Percentiles rank a stretch among this genome's conserved stretches.
Conservation (phyloP, 2,113 vertebrate genomes). For the Procavia capensis region DNA sequence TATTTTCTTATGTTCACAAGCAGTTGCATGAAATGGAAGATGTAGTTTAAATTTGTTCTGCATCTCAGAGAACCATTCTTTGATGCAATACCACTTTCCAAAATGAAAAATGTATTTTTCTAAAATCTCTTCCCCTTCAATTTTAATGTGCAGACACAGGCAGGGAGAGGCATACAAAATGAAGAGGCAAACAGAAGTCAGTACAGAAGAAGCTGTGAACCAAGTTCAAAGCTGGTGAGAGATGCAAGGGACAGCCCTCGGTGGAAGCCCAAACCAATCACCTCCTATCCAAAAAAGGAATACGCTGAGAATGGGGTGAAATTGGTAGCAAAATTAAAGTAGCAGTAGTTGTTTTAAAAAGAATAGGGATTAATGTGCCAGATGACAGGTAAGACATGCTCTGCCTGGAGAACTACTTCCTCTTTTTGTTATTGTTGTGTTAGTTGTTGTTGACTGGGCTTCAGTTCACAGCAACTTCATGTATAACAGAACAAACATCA, state of each 20-base stretch:
- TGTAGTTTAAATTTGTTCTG: slow-evolving; percentile 74
- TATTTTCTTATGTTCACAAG: slow-evolving; percentile 74
- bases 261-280: slow-evolving; percentile 15
- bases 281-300: slow-evolving; percentile 25
- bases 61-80: slow-evolving; percentile 55
- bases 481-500: neutral
- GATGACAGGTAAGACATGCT: neutral
- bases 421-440: neutral
- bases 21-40: slow-evolving; percentile 65
- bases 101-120: slow-evolving; percentile 63
- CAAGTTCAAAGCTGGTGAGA: neutral
- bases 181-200: slow-evolving; percentile 27
- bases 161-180: neutral
- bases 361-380: neutral
- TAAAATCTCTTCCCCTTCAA: slow-evolving; percentile 48
- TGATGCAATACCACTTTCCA: slow-evolving; percentile 45
- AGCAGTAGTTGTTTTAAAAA: slow-evolving; percentile 17
- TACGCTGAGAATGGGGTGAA: neutral
- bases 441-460: neutral
- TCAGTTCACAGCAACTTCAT: neutral
- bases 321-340: slow-evolving; percentile 58
- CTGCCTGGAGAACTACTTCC: neutral
- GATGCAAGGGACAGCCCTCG: neutral
- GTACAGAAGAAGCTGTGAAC: neutral
- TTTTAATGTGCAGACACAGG: slow-evolving; percentile 50